Base-by-base conservation (phyloP, 1,140 invertebrate species). In the Cherax quadricarinatus region DNA sequence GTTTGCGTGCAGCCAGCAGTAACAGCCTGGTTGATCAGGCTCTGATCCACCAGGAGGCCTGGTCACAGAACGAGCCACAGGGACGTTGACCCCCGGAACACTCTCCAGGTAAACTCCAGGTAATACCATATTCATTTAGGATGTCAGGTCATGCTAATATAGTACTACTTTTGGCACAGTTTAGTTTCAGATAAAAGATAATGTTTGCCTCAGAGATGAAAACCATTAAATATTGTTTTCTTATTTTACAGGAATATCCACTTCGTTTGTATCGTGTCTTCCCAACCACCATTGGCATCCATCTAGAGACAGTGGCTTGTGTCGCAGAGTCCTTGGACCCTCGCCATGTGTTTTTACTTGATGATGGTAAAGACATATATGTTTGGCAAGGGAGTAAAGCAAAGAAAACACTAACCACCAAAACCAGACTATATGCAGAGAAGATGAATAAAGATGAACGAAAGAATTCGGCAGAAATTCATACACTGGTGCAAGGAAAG, bases 391-490 rank as follows among this genome's bases (percentile, higher is more conserved):
- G 99, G 16, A 97, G 97, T 93, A 97, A 97, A 94, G 97, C 98
- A 0, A 99, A 99, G 95, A 99, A 98, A 94, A 99, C 98, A 0
- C 96, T 99, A 0, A 98, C 98, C 94, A 99, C 98, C 0, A 99
- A 99, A 95, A 97, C 98, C 0, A 96, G 96, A 96, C 95, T 99
- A 5, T 97, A 99, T 96, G 98, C 98, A 3, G 99, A 99, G 95
- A 99, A 99, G 95, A 98, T 99, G 66, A 99, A 99, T 95, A 99
- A 99, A 95, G 98, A 99, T 95, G 99, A 99, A 95, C 96, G 99
- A 30, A 99, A 99, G 95, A 98, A 98, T 94, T 97, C 97, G 95
- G 97, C 98, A 1, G 98, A 99, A 94, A 98, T 99, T 80, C 95
- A 98, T 66, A 97, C 98, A 0, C 97, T 99, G 94, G 96, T 96